These are phyloP conservation scores for Linurgus olivaceus DNA, from an alignment of 2,797 vertebrate species.

Conservation along the genomic window DNA sequence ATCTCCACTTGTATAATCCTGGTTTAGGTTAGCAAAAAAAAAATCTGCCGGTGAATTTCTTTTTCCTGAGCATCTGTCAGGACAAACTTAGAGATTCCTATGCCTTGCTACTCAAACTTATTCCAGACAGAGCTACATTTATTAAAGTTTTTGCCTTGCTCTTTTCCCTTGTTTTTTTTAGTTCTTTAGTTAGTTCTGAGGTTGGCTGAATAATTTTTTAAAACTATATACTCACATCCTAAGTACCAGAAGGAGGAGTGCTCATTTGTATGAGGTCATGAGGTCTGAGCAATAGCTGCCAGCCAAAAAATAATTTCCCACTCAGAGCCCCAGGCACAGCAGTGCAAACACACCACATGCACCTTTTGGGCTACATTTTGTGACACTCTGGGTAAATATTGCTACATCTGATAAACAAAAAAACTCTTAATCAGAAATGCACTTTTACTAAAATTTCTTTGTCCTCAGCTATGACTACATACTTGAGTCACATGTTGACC, in stretches of 20 bases:
- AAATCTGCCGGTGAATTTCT: neutral
- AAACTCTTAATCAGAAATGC: neutral
- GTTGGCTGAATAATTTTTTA: neutral
- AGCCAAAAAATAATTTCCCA: neutral
- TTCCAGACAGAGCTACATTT: neutral
- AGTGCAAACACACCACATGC: neutral
- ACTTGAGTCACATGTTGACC: neutral
- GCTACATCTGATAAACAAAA: neutral
- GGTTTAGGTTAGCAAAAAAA: neutral
- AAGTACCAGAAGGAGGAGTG: neutral
- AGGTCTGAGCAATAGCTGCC: neutral
- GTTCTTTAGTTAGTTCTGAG: neutral
- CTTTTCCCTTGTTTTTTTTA: neutral
- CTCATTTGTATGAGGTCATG: neutral
- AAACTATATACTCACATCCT: neutral
- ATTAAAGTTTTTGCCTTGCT: neutral
- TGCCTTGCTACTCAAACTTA: neutral
- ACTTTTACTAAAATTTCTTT: neutral
- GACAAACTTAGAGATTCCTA: neutral
- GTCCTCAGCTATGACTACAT: neutral
- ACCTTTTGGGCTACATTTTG: neutral
- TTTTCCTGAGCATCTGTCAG: slow-evolving; percentile 18
- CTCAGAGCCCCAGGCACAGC: accelerated
- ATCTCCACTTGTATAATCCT: slow-evolving; percentile 6
- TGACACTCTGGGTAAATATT: neutral